A percentile compares a stretch with the other conserved stretches of the same genome.
These are phyloP conservation scores for Rhabdornis inornatus DNA, from an alignment of 2,113 vertebrate species.

Conservation along the genomic window DNA sequence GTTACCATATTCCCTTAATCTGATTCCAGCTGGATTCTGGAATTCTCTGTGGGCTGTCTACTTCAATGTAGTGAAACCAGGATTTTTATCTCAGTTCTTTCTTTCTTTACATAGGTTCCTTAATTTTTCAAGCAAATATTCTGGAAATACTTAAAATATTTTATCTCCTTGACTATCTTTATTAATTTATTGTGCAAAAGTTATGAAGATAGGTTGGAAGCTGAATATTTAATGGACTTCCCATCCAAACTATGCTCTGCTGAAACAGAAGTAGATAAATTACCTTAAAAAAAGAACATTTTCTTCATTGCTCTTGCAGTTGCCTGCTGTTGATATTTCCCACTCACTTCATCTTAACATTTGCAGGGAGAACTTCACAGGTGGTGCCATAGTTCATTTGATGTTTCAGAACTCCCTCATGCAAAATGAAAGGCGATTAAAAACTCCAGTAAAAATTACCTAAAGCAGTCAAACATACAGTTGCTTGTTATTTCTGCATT, in stretches of 20 bases:
- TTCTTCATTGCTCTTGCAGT: not conserved
- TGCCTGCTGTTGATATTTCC: not conserved
- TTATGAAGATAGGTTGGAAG: not conserved
- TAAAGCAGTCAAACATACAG: not conserved
- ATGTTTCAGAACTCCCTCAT: conserved; percentile 20
- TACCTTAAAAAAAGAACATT: not conserved
- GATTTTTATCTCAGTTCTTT: not conserved
- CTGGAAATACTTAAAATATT: not conserved
- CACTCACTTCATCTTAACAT: conserved; percentile 16
- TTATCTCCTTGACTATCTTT: not conserved
- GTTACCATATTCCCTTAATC: not conserved
- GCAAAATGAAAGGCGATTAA: conserved; percentile 42
- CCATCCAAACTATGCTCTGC: not conserved
- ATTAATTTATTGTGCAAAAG: not conserved
- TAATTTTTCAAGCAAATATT: not conserved
- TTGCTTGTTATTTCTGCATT: conserved; percentile 20
- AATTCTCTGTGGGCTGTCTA: not conserved
- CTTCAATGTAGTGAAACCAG: not conserved
- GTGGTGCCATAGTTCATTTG: conserved; percentile 7
- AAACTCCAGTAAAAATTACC: conserved; percentile 18
- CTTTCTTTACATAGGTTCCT: not conserved
- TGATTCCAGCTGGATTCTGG: not conserved
- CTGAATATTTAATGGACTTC: not conserved
- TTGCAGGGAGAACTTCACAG: conserved; percentile 1
- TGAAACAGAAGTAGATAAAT: not conserved